Percentiles rank a stretch among this genome's conserved stretches.
Conservation (phyloP, 2,888 invertebrate species). For the Leptopilina myrica region DNA sequence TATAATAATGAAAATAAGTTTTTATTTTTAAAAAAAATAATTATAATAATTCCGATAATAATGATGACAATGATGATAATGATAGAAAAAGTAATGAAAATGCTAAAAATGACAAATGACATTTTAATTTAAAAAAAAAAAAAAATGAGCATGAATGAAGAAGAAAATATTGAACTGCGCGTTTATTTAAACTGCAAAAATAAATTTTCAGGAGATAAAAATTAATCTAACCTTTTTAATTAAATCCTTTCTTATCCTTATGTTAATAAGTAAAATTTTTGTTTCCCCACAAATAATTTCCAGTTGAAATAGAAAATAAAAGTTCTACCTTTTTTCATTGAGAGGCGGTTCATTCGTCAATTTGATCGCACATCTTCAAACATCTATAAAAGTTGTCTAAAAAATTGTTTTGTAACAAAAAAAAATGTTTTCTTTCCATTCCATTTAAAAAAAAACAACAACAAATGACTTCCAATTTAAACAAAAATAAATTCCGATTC, state of each 20-base stretch:
- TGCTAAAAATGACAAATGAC: neutral
- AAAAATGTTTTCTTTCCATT: too few species aligned
- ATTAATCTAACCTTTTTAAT: too few species aligned
- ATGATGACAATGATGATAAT: neutral
- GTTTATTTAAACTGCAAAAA: too few species aligned
- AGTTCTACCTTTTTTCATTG: constrained; percentile 19
- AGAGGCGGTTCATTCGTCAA: constrained; percentile 10
- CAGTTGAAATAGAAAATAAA: constrained; percentile 8
- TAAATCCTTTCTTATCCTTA: too few species aligned
- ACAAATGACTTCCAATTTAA: too few species aligned
- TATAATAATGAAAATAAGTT: constrained; percentile 9
- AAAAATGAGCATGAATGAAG: constrained; percentile 50
- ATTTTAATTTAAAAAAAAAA: neutral
- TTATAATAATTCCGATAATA: neutral
- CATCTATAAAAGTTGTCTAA: constrained; percentile 10
- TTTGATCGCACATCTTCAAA: constrained; percentile 2
- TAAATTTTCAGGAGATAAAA: too few species aligned
- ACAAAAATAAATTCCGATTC: too few species aligned
- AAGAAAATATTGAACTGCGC: constrained; percentile 41
- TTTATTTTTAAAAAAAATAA: too few species aligned
- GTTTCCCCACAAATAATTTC: neutral
- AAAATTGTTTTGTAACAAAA: neutral
- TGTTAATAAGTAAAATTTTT: neutral
- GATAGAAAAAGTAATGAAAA: constrained; percentile 7
- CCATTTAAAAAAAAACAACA: too few species aligned